phyloP scores from a whole-genome alignment of 2,113 vertebrate genomes.

The Castor canadensis region DNA sequence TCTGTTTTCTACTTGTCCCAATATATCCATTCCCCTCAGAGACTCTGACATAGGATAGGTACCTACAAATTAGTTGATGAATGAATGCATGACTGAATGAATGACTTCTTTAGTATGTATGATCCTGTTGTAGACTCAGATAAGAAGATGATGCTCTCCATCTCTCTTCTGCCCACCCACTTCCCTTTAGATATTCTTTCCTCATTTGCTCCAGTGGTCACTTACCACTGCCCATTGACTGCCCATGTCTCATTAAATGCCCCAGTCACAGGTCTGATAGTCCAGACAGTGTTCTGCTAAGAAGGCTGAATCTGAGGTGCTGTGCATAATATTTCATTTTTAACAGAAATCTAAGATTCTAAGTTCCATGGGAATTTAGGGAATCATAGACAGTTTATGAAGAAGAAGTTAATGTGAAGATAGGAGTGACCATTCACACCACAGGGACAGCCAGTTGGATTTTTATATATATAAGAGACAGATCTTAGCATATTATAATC shows the following conservation, averaged over 20 bases:
- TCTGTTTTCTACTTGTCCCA: not conserved
- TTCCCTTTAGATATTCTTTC: not conserved
- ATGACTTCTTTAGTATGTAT: not conserved
- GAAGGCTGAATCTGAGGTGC: not conserved
- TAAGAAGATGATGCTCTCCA: not conserved
- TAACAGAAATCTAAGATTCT: not conserved
- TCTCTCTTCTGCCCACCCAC: not conserved
- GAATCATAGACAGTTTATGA: not conserved
- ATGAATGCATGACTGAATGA: not conserved
- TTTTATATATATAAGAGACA: not conserved
- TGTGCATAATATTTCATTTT: not conserved
- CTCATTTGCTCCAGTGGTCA: not conserved
- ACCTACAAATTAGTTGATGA: not conserved
- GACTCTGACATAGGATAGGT: not conserved
- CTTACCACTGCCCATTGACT: not conserved
- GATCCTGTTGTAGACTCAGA: not conserved
- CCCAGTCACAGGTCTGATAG: not conserved
- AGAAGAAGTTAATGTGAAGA: not conserved
- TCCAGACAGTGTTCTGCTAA: not conserved
- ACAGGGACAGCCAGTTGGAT: not conserved
- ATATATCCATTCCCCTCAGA: not conserved
- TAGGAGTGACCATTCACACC: not conserved
- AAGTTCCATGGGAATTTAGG: not conserved
- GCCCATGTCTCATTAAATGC: not conserved
- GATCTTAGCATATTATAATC: not conserved